Base-by-base conservation (phyloP, 2,888 invertebrate genomes). In the Scaptomyza caliginosa region DNA sequence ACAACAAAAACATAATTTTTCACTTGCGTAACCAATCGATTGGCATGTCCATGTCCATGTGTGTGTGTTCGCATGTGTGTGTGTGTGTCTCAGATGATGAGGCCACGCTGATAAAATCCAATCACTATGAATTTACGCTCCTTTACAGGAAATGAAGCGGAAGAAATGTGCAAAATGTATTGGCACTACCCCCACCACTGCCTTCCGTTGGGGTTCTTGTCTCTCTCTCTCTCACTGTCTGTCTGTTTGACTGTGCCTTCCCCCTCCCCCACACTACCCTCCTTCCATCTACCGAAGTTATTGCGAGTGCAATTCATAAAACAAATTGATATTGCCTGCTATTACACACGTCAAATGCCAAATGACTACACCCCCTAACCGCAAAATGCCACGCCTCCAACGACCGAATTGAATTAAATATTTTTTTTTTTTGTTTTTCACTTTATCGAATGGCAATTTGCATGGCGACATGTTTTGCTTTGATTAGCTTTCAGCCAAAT, bases 161-260 rank as follows among this genome's bases (percentile, higher is more conserved):
- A 84, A 84, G 83, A 84, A 84, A 84, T 84, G 83, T 84, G 88
- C 83, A 86, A 84, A 84, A 84, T 88, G 88, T 88, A 88, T 85
- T 87, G 86, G 67, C 78, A 75, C 76, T 50, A 21, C n/a, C 3
- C 16, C 11, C 34, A 2, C 13, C 11, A 32, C 17, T 32, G 50
- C 42, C 39, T 39, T 46, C 38, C 16, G 34, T 16, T 49, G 58
- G 67, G 73, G 52, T 73, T 72, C 72, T 65, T 72, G 52, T 50
- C 50, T 64, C 30, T 57, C 45, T 23, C 42, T 26, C 19, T 24
- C 39, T 23, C 36, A 26, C 13, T 24, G 32, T 48, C 50, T 51
- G 28, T 46, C 26, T 49, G 30, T 51, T 50, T 34, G 42, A 30
- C n/a, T n/a, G 1, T 24, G 24, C 7, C 24, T 8, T 1, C 24